Evolutionary conservation across 2,888 invertebrate genomes (phyloP).

Genomic region (Schizaphis graminum): DNA sequence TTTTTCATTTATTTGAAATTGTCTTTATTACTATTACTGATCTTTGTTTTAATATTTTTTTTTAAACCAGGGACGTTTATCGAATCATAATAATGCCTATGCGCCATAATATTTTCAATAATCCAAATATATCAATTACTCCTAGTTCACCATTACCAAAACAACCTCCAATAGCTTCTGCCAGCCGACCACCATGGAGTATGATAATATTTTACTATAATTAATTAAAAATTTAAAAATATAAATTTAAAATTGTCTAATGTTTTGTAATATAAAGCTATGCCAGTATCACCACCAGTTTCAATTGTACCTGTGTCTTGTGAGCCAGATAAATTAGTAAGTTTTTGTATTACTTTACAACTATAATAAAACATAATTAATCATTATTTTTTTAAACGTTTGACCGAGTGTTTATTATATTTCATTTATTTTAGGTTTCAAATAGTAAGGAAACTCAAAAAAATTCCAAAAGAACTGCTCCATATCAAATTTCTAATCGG

Average conservation of each 20-base stretch:
- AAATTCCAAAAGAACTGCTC: constrained; percentile 8
- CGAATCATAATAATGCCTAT: not conserved
- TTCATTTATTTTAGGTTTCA: not conserved
- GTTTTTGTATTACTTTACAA: not conserved
- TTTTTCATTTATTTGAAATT: not conserved
- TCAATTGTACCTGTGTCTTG: constrained; percentile 5
- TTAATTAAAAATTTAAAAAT: not conserved
- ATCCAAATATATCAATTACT: constrained; percentile 54
- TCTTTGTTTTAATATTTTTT: not conserved
- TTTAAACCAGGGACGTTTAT: no score
- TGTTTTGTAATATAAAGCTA: not conserved
- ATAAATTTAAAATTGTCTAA: not conserved
- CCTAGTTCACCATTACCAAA: not conserved
- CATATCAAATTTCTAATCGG: constrained; percentile 7
- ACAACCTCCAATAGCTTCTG: not conserved
- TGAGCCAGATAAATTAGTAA: constrained; percentile 19
- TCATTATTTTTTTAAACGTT: not conserved
- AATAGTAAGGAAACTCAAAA: not conserved
- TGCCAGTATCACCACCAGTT: not conserved
- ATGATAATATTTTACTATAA: not conserved
- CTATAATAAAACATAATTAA: not conserved
- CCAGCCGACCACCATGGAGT: constrained; percentile 18
- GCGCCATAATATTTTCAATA: constrained; percentile 32
- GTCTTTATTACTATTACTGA: not conserved
- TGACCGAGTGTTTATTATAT: not conserved